A percentile compares a stretch with the other conserved stretches of the same genome.
Conservation (phyloP, 2,797 vertebrate genomes). For the Percopsis omiscomaycus region DNA sequence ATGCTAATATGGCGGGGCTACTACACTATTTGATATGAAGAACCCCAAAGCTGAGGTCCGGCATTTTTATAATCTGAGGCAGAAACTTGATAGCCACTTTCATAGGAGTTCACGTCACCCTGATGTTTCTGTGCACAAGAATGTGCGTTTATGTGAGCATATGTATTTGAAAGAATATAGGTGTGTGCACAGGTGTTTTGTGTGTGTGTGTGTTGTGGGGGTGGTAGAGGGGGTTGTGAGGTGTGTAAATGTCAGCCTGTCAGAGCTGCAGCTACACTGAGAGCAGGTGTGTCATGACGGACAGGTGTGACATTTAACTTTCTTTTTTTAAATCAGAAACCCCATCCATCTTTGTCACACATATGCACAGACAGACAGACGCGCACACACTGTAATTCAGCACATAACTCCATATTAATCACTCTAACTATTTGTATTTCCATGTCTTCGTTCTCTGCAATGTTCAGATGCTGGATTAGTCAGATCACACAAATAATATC, state of each 20-base stretch:
- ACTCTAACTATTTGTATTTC: no score
- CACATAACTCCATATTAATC: no score
- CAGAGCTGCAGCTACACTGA: conserved; percentile 58
- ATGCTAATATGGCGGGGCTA: no score
- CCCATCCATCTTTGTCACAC: conserved; percentile 72
- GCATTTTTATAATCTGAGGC: no score
- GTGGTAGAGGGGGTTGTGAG: neutral
- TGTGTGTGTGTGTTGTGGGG: neutral
- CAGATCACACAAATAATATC: no score
- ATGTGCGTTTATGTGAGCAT: neutral
- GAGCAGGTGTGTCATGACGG: conserved; percentile 71
- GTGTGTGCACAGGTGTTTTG: neutral
- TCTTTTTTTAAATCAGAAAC: conserved; percentile 68
- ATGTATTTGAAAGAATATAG: neutral
- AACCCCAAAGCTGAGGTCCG: no score
- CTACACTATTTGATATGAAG: no score
- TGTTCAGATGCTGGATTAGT: no score
- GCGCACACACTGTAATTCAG: neutral
- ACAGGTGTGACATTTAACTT: conserved; percentile 83
- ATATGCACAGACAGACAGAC: conserved; percentile 1
- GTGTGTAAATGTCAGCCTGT: conserved; percentile 78
- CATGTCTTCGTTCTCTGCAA: no score
- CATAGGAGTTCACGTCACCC: no score
- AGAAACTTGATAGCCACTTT: no score
- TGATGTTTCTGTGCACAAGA: neutral